Base-by-base conservation (phyloP, 2,113 vertebrate species). In the Cyphotilapia sp. region DNA sequence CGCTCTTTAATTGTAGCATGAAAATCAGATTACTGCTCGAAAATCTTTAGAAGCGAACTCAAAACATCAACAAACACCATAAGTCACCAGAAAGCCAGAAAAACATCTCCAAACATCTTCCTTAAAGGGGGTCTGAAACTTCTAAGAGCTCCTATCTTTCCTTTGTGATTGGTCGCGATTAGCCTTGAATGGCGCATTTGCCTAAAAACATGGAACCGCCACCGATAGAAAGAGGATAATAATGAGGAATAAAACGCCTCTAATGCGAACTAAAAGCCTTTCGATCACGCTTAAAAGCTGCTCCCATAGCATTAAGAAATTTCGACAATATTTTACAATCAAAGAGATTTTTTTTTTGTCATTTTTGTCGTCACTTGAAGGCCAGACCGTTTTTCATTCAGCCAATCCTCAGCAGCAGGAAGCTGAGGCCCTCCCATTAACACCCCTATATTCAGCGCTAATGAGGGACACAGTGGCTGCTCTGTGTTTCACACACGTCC, bases 391-490 rank as follows among this genome's bases (percentile, higher is more conserved):
- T 93, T 88, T 88, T 57, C 45, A 4, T 57, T 90, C 87, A 88
- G 83, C 87, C 92, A 92, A 85, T 87, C 87, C 82, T 83, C 87
- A 87, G 91, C 91, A 91, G 85, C 91, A 92, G 92, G 89, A 93
- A 90, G 91, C 93, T 6, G 45, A 82, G 91, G 93, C 91, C 92
- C 88, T 86, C 94, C 90, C 90, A 94, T 92, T 94, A 92, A 92
- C 94, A 93, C 93, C 93, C 94, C 85, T 54, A 91, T 91, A 93
- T 90, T 92, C 94, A 88, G 89, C 89, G 63, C 91, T 95, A 95
- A 95, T 92, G 92, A 95, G 92, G 91, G 83, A 66, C 92, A 92
- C 91, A 90, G 90, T 85, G 89, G 91, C 85, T 85, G 88, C 80
- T 88, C 89, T 91, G 89, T 90, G 83, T 49, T 69, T 76, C 78